These are phyloP conservation scores for Vidua macroura DNA, from an alignment of 2,113 vertebrate genomes.

Conservation along the genomic window DNA sequence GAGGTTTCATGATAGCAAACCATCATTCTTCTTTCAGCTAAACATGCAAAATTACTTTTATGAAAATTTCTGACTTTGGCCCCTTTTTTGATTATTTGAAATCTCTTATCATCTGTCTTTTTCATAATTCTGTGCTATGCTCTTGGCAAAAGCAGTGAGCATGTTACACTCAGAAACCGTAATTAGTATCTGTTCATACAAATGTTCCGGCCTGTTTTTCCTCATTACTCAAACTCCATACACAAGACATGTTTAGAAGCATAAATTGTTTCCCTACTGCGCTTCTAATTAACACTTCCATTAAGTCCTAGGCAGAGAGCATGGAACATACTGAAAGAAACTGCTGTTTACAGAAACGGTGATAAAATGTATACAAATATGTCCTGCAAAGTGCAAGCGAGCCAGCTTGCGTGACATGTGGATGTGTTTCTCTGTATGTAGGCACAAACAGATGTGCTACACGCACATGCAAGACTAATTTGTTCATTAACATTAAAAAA, in stretches of 20 bases:
- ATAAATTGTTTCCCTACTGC: conserved; percentile 55
- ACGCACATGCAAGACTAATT: conserved; percentile 47
- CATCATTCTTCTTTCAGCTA: neutral
- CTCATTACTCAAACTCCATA: conserved; percentile 58
- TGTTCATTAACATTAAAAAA: conserved; percentile 48
- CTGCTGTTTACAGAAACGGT: conserved; percentile 52
- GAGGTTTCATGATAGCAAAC: neutral
- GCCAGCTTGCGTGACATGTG: conserved; percentile 53
- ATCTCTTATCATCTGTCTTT: neutral
- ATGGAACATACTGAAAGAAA: conserved; percentile 52
- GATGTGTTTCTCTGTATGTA: conserved; percentile 22
- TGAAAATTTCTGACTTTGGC: neutral
- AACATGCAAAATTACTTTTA: neutral
- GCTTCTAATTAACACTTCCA: conserved; percentile 63
- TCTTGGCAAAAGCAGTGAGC: neutral
- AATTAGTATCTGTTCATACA: conserved; percentile 48
- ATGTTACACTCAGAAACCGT: neutral
- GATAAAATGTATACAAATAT: conserved; percentile 57
- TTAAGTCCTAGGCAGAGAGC: conserved; percentile 48
- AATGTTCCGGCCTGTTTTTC: conserved; percentile 44
- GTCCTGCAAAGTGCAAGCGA: conserved; percentile 50
- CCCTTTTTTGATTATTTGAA: neutral
- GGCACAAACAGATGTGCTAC: conserved; percentile 47
- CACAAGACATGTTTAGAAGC: conserved; percentile 42
- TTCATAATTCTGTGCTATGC: neutral